Conservation (phyloP, 2,888 invertebrate species). For the Punctoribates punctum region DNA sequence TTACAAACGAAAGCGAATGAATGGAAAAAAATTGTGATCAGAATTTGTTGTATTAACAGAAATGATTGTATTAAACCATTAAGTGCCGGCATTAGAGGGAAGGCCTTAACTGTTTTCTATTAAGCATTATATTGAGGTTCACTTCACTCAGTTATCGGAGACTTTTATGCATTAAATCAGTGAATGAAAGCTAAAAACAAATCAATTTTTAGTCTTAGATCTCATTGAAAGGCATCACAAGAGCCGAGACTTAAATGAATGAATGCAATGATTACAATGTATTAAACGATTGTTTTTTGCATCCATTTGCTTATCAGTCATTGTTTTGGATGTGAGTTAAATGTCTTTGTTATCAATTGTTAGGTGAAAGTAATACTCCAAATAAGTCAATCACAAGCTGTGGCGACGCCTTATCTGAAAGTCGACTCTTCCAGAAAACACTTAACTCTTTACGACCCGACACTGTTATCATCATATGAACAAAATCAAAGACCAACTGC, state of each 20-base stretch:
- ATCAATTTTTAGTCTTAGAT: slow-evolving; percentile 3
- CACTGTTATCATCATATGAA: slow-evolving; percentile 30
- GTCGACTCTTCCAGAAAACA: slow-evolving; percentile 33
- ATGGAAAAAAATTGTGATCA: background rate
- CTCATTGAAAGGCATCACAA: background rate
- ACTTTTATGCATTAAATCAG: background rate
- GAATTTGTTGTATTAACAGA: slow-evolving; percentile 10
- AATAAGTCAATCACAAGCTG: background rate
- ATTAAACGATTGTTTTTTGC: background rate
- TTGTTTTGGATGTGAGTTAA: background rate
- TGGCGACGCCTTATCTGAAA: slow-evolving; percentile 27
- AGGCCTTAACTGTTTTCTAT: slow-evolving; percentile 2
- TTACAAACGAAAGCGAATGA: background rate
- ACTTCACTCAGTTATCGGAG: slow-evolving; percentile 20
- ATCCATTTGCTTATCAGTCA: background rate
- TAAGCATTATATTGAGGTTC: background rate
- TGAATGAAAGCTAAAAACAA: background rate
- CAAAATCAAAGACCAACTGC: slow-evolving; percentile 29
- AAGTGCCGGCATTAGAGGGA: slow-evolving; percentile 1
- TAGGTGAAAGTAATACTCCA: slow-evolving; percentile 31
- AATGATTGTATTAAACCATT: slow-evolving; percentile 17
- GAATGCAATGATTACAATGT: background rate
- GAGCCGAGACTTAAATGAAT: background rate
- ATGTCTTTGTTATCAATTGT: background rate
- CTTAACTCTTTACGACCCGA: slow-evolving; percentile 28